Base-by-base conservation (phyloP, 2,113 vertebrate genomes). In the Motacilla tschutschensis region DNA sequence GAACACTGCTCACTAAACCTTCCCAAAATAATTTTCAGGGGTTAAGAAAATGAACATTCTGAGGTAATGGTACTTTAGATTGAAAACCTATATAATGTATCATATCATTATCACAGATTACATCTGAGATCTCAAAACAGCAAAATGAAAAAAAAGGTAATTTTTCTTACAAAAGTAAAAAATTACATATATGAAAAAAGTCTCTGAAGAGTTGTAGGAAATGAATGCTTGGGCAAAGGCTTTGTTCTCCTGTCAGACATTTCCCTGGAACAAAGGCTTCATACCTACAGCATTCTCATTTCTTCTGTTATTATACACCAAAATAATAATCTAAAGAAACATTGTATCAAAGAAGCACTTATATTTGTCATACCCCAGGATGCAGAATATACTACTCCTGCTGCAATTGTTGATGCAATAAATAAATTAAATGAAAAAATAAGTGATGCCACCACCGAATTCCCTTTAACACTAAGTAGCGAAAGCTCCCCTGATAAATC, bases 221-320 rank as follows among this genome's bases (percentile, higher is more conserved):
- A 92, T 73, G 31, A 89, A 90, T 79, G 82, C 35, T 82, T 85
- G 44, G 26, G 74, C 35, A 88, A 7, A 50, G 43, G 63, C 74
- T 95, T 94, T 95, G 87, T 91, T 93, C 75, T 90, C 71, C 76
- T 74, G 67, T 66, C 84, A 93, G 55, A 79, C 11, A 60, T 55
- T 79, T 89, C 50, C 33, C 76, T 65, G 69, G 69, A 93, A 92
- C 64, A 89, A 93, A 93, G 91, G 36, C 64, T 92, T 90, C 41
- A 86, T 43, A 90, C 28, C 38, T 79, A 72, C 40, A 79, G 44
- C 72, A 73, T 66, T 87, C 83, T 88, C 2, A 2, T 46, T 73
- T 93, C 59, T 88, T 86, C 48, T 88, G 28, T 29, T 89, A 67
- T 63, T 83, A 83, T 16, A 87, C 59, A 75, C 19, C 58, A 91